A percentile compares a stretch with the other conserved stretches of the same genome.
These are phyloP conservation scores for Papilio helenus DNA, from an alignment of 1,140 invertebrate species.

Conservation along the genomic window DNA sequence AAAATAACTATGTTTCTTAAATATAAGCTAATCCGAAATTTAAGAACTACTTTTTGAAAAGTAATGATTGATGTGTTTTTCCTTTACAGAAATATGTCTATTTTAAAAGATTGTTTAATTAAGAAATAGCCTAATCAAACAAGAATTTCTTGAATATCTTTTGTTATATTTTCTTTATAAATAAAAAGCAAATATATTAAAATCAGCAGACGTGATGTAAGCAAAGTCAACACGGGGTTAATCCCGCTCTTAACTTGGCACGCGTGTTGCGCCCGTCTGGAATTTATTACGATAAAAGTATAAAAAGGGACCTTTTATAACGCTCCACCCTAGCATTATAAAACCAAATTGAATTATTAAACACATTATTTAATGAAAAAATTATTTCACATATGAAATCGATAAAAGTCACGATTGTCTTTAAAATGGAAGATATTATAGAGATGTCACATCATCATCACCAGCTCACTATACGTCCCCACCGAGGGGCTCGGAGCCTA, in stretches of 20 bases:
- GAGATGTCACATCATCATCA: too few species aligned
- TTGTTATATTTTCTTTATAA: conserved; percentile 26
- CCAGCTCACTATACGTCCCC: too few species aligned
- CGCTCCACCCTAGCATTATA: conserved; percentile 1
- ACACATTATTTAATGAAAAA: neutral
- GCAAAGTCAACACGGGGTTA: conserved; percentile 44
- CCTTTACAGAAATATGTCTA: neutral
- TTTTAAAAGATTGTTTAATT: neutral
- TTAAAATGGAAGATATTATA: too few species aligned
- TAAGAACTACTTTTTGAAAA: neutral
- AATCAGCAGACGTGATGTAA: conserved; percentile 39
- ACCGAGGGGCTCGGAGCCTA: too few species aligned
- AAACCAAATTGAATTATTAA: conserved; percentile 13
- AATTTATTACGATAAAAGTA: conserved; percentile 35
- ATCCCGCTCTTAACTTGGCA: conserved; percentile 43
- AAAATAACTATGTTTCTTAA: conserved; percentile 67
- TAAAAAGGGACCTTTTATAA: conserved; percentile 28
- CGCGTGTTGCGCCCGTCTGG: conserved; percentile 29
- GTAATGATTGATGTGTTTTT: neutral
- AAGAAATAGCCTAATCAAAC: neutral
- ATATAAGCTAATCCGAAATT: conserved; percentile 35
- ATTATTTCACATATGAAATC: neutral
- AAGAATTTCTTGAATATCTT: neutral
- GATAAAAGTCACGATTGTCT: neutral
- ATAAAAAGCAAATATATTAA: conserved; percentile 27